Evolutionary conservation across 2,113 vertebrate genomes (phyloP).

Genomic region (Cinclus mexicanus): DNA sequence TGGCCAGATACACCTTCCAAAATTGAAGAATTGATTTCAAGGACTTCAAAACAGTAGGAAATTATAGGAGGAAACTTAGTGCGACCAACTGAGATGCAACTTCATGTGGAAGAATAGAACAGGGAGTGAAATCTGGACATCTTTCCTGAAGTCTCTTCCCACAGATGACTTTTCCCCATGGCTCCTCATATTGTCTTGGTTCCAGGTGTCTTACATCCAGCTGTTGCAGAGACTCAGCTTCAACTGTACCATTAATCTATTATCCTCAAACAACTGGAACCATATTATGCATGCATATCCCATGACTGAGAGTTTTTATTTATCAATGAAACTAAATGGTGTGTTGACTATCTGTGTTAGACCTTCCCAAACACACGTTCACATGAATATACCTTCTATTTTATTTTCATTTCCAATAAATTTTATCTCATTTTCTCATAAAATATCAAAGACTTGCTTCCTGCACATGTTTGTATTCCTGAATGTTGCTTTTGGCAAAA

Average conservation of each 20-base stretch:
- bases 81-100: neutral
- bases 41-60: neutral
- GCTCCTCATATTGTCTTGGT: neutral
- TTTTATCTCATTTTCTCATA: neutral
- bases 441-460: neutral
- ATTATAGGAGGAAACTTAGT: neutral
- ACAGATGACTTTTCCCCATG: neutral
- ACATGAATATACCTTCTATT: neutral
- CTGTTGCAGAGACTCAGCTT: neutral
- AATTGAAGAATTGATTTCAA: neutral
- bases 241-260: neutral
- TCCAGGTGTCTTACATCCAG: neutral
- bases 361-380: neutral
- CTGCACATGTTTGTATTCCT: neutral
- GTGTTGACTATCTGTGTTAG: neutral
- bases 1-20: neutral
- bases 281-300: neutral
- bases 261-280: neutral
- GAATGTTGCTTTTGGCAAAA: neutral
- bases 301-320: neutral
- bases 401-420: neutral
- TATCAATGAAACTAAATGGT: neutral
- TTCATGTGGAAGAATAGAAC: neutral
- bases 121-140: neutral
- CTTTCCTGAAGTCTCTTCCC: neutral